Conservation (phyloP, 2,113 vertebrate genomes). For the Salvelinus namaycush region DNA sequence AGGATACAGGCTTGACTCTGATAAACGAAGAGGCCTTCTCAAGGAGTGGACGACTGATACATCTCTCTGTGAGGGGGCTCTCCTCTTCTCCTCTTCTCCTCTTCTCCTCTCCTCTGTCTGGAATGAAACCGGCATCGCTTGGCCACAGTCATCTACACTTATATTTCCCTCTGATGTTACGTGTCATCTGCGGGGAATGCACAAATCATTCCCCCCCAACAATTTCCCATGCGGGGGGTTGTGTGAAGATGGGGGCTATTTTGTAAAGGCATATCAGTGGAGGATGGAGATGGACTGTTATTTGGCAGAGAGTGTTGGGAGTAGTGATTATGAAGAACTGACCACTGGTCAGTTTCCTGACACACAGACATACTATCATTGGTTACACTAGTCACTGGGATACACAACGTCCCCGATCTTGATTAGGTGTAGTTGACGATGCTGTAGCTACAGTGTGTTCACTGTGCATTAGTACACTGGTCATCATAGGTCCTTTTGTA, state of each 20-base stretch:
- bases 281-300: neutral
- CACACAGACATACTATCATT: too few relatives aligned
- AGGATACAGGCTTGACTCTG: neutral
- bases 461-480: too few relatives aligned
- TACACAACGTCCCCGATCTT: too few relatives aligned
- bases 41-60: conserved; percentile 38
- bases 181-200: conserved; percentile 9
- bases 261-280: neutral
- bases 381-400: too few relatives aligned
- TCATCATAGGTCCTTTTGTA: conserved; percentile 34
- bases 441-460: too few relatives aligned
- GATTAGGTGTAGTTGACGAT: too few relatives aligned
- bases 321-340: too few relatives aligned
- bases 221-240: neutral
- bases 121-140: conserved; percentile 6
- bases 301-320: too few relatives aligned
- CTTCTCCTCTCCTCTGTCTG: neutral
- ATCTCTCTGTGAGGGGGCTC: too few relatives aligned
- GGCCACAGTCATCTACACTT: conserved; percentile 10
- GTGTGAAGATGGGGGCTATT: neutral
- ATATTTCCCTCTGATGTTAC: conserved; percentile 17
- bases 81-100: neutral
- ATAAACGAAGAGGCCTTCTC: conserved; percentile 22
- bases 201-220: conserved; percentile 33
- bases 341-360: too few relatives aligned